Conservation (phyloP, 2,113 vertebrate genomes). For the Etheostoma cragini region DNA sequence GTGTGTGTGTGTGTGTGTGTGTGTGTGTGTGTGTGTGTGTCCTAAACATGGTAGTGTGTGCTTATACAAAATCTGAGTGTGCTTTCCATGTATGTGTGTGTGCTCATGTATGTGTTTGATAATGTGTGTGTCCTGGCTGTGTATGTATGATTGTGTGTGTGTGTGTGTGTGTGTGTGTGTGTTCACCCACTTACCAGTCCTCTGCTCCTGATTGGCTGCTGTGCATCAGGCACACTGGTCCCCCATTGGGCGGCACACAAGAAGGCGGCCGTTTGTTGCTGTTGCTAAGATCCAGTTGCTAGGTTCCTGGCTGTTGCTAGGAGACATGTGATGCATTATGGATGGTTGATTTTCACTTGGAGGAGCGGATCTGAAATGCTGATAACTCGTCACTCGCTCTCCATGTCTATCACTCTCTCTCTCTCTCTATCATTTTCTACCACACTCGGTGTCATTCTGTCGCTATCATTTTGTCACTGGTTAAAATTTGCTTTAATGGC, state of each 20-base stretch:
- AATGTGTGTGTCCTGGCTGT: conserved; percentile 3
- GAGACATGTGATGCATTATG: conserved; percentile 91
- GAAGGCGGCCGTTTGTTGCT: conserved; percentile 68
- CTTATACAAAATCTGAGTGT: neutral
- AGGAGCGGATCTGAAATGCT: conserved; percentile 89
- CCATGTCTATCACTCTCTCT: neutral
- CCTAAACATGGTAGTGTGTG: neutral
- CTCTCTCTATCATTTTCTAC: neutral
- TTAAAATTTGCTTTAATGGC: conserved; percentile 11
- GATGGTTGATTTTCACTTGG: conserved; percentile 86
- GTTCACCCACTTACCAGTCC: conserved; percentile 5
- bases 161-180: conserved; percentile 31
- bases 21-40: conserved; percentile 1
- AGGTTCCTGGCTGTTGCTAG: conserved; percentile 85
- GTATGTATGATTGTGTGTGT: neutral
- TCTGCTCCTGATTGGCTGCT: conserved; percentile 69
- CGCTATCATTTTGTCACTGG: neutral
- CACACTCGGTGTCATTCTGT: neutral
- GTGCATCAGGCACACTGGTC: conserved; percentile 3
- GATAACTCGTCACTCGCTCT: conserved; percentile 69
- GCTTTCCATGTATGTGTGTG: neutral
- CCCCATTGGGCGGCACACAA: conserved; percentile 71
- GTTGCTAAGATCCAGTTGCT: conserved; percentile 92
- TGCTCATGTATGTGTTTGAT: neutral
- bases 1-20: conserved; percentile 13